These are phyloP conservation scores for Syncerus caffer DNA, from an alignment of 2,797 vertebrate genomes.

Conservation along the genomic window DNA sequence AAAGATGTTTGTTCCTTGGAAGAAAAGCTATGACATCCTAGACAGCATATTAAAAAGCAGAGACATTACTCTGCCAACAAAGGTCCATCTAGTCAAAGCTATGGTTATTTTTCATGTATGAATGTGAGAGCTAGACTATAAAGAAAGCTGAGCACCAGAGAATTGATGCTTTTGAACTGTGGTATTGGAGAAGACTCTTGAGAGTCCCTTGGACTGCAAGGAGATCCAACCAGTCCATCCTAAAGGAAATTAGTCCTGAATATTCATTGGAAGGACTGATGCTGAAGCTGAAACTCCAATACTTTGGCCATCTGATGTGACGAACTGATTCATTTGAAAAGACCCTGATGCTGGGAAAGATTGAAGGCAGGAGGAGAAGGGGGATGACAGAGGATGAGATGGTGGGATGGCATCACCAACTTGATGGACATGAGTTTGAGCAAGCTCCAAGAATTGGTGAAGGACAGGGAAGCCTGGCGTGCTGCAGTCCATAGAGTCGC, in stretches of 20 bases:
- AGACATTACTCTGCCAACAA: not conserved
- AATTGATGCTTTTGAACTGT: not conserved
- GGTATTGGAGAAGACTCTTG: not conserved
- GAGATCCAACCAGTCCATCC: not conserved
- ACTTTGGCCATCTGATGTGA: not conserved
- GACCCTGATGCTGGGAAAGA: not conserved
- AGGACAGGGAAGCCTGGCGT: not conserved
- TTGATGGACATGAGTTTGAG: not conserved
- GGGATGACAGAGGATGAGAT: not conserved
- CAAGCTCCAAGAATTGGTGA: not conserved
- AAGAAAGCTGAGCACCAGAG: not conserved
- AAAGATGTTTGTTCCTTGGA: not conserved
- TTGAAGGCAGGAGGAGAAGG: not conserved
- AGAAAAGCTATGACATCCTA: not conserved
- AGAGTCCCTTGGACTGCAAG: not conserved
- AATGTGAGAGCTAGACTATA: not conserved
- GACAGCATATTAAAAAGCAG: not conserved
- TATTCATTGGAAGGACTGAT: not conserved
- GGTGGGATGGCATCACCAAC: not conserved
- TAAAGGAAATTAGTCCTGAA: not conserved
- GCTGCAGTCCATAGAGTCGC: not conserved
- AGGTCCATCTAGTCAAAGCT: not conserved
- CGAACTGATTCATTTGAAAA: not conserved
- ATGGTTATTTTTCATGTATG: not conserved
- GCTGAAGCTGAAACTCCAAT: not conserved